Conservation (phyloP, 2,888 invertebrate genomes). For the Charanyca ferruginea region DNA sequence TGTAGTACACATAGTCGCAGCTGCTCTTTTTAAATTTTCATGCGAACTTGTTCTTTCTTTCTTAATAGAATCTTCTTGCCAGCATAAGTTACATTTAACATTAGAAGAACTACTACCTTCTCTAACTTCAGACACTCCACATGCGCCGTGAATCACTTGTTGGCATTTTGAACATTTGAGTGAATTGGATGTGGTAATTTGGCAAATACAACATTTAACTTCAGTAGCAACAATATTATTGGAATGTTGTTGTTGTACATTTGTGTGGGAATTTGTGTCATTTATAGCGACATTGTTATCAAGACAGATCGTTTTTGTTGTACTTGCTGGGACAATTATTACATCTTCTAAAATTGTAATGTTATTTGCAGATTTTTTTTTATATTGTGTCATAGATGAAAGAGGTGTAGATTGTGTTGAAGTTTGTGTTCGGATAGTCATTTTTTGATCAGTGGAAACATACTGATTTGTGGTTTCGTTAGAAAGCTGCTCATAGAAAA, state of each 20-base stretch:
- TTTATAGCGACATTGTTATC: conserved; percentile 34
- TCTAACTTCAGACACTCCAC: conserved; percentile 18
- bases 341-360: conserved; percentile 38
- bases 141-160: conserved; percentile 24
- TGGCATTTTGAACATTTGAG: conserved; percentile 40
- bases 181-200: conserved; percentile 38
- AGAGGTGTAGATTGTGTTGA: conserved; percentile 28
- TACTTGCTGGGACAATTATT: conserved; percentile 40
- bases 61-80: conserved; percentile 23
- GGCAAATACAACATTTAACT: conserved; percentile 39
- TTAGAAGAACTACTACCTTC: conserved; percentile 16
- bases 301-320: conserved; percentile 36
- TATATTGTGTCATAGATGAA: conserved; percentile 33
- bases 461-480: conserved; percentile 39
- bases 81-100: conserved; percentile 44
- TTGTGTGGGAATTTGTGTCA: conserved; percentile 32
- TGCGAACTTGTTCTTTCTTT: conserved; percentile 26
- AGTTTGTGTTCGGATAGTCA: conserved; percentile 31
- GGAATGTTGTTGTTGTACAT: conserved; percentile 40
- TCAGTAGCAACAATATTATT: conserved; percentile 38
- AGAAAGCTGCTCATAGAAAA: conserved; percentile 39
- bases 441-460: conserved; percentile 37
- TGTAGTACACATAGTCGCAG: conserved; percentile 27
- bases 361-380: conserved; percentile 33
- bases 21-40: conserved; percentile 38